These are phyloP conservation scores for Aplysina aerophoba DNA, from an alignment of 37 sponge, comb jelly and placozoan genomes.

Conservation along the genomic window DNA sequence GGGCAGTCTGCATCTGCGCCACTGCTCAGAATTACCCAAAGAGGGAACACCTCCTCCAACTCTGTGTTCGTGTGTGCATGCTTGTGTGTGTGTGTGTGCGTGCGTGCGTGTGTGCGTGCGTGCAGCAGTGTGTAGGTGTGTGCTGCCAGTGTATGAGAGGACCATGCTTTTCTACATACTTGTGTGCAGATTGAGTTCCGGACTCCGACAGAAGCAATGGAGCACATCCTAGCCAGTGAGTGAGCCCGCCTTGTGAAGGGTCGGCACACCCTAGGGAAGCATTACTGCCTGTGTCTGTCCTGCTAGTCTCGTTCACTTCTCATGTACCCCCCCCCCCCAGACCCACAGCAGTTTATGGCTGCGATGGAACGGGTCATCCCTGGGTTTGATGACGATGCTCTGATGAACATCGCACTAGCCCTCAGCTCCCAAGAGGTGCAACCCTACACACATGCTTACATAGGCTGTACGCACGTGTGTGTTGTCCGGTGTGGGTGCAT, in stretches of 20 bases:
- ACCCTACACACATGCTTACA: background rate
- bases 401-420: constrained; percentile 89
- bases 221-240: constrained; percentile 58
- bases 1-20: constrained; percentile 13
- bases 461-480: background rate
- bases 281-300: background rate
- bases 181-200: constrained; percentile 33
- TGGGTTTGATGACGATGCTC: constrained; percentile 80
- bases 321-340: constrained; percentile 11
- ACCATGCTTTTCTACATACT: background rate
- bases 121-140: background rate
- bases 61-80: background rate
- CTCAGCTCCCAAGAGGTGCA: constrained; percentile 71
- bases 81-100: background rate
- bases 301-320: background rate
- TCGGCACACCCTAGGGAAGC: too few species aligned
- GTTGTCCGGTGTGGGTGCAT: background rate
- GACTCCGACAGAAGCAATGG: constrained; percentile 51
- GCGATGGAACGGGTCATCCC: constrained; percentile 50
- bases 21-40: constrained; percentile 70
- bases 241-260: background rate
- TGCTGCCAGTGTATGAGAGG: background rate
- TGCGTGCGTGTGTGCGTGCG: background rate
- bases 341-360: constrained; percentile 69
- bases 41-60: constrained; percentile 35